These are phyloP conservation scores for Chloroceryle aenea DNA, from an alignment of 2,113 vertebrate species.

Conservation along the genomic window DNA sequence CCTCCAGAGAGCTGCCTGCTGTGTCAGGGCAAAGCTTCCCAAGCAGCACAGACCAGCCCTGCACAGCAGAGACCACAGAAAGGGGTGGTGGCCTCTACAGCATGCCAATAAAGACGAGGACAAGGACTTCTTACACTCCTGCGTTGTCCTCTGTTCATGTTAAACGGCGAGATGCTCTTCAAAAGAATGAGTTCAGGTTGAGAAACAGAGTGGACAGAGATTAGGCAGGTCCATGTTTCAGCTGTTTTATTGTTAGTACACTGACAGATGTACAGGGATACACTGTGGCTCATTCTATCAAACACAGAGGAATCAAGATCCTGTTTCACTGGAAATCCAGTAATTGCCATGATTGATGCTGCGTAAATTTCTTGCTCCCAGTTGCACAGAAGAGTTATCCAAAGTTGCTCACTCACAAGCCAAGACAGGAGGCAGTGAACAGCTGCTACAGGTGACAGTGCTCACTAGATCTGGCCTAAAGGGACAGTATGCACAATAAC, in stretches of 20 bases:
- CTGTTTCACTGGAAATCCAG: background rate
- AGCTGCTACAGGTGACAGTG: background rate
- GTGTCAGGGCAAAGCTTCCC: background rate
- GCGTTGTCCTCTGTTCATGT: background rate
- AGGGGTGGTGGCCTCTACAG: background rate
- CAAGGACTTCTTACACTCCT: background rate
- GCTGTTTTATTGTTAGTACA: background rate
- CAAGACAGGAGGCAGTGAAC: background rate
- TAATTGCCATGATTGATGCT: background rate
- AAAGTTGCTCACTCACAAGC: accelerated
- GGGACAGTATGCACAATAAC: accelerated
- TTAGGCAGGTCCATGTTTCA: background rate
- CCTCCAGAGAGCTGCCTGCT: background rate
- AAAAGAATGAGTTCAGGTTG: background rate
- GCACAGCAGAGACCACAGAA: background rate
- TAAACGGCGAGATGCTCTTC: background rate
- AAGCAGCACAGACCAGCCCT: background rate
- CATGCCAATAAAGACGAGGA: background rate
- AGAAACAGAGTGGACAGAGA: background rate
- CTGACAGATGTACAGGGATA: background rate
- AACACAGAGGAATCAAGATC: background rate
- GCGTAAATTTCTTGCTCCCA: background rate
- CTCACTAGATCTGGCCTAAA: background rate
- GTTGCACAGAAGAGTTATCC: background rate
- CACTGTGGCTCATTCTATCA: background rate